Conservation (phyloP, 2,888 invertebrate species). For the Quadroppia sp. region DNA sequence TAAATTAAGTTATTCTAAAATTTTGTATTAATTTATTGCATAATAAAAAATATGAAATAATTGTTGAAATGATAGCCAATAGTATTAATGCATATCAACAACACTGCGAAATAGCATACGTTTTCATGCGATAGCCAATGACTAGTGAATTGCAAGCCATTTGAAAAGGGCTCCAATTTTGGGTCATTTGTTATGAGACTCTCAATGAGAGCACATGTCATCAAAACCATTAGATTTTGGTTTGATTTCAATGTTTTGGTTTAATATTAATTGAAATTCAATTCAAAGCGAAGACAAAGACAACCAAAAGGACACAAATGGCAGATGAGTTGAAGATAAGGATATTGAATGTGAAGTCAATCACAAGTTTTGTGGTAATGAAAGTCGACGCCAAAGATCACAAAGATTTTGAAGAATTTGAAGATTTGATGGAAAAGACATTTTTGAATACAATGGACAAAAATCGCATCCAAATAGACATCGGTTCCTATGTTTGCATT, state of each 20-base stretch:
- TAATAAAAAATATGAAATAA: too few species aligned
- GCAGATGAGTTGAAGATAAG: background rate
- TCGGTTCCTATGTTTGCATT: background rate
- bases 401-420: background rate
- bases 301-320: too few species aligned
- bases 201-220: background rate
- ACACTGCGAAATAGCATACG: too few species aligned
- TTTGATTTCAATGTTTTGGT: background rate
- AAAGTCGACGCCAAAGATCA: background rate
- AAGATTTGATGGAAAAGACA: conserved; percentile 16
- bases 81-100: too few species aligned
- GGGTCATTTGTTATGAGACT: too few species aligned
- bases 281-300: background rate
- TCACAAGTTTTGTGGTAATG: background rate
- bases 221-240: background rate
- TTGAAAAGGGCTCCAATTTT: too few species aligned
- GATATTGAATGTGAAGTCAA: background rate
- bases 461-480: background rate
- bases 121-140: too few species aligned
- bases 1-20: too few species aligned
- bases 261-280: background rate
- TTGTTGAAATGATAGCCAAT: too few species aligned
- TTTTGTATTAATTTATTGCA: too few species aligned
- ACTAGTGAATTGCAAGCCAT: too few species aligned
- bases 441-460: background rate